Percentiles rank a stretch among this genome's conserved stretches.
phyloP scores from a whole-genome alignment of 2,113 vertebrate genomes.

The Pyrgilauda ruficollis region DNA sequence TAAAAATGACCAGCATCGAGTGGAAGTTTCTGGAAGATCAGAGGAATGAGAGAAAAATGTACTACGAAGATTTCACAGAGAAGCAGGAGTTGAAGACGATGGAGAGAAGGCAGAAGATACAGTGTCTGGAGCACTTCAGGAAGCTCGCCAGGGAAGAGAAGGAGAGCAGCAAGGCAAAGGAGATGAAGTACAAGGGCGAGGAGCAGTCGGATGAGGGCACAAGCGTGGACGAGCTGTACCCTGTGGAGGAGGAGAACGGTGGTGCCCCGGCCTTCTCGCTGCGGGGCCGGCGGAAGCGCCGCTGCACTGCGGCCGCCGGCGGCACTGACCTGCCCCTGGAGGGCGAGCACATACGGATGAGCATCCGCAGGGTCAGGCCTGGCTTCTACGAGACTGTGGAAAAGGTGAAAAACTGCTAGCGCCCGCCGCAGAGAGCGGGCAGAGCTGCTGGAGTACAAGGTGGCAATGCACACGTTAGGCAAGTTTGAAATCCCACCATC shows the following conservation, averaged over 20 bases:
- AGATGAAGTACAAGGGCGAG: not conserved
- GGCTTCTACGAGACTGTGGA: conserved; percentile 73
- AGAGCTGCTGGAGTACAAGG: conserved; percentile 44
- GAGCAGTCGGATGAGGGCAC: conserved; percentile 51
- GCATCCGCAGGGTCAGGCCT: conserved; percentile 67
- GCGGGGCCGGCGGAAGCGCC: conserved; percentile 63
- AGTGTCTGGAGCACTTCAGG: conserved; percentile 65
- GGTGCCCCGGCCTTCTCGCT: conserved; percentile 24
- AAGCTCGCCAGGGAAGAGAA: conserved; percentile 61
- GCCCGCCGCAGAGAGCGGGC: not conserved
- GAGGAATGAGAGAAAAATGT: conserved; percentile 65
- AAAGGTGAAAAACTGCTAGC: conserved; percentile 66
- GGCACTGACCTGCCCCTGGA: conserved; percentile 25
- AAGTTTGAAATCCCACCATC: conserved; percentile 56
- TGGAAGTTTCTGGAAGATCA: conserved; percentile 71
- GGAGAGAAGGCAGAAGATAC: conserved; percentile 65
- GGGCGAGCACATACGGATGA: conserved; percentile 67
- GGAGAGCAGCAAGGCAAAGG: conserved; percentile 33
- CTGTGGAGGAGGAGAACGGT: not conserved
- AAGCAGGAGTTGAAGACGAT: conserved; percentile 64
- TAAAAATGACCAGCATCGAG: conserved; percentile 68
- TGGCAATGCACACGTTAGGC: conserved; percentile 40
- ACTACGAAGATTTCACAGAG: conserved; percentile 60
- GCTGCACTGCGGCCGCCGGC: not conserved
- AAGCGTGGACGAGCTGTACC: conserved; percentile 32